Evolutionary conservation across 2,888 invertebrate species (phyloP).

Genomic region (Platynereis dumerilii): DNA sequence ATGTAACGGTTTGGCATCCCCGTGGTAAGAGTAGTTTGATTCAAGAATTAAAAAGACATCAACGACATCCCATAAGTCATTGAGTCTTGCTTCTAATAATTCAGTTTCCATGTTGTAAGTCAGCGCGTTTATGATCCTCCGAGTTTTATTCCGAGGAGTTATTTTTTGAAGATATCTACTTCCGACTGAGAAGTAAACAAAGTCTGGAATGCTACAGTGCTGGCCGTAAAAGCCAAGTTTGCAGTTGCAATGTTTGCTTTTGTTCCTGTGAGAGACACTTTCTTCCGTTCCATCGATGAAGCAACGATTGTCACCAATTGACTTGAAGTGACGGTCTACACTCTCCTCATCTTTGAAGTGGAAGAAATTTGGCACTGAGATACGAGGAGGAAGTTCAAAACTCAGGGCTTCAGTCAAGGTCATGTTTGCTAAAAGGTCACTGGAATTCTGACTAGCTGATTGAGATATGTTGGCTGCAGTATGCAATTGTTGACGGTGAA

Average conservation of each 20-base stretch:
- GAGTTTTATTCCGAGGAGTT: slow-evolving; percentile 17
- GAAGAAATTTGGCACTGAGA: no score
- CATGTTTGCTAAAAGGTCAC: no score
- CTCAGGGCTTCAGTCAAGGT: no score
- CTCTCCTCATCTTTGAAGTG: slow-evolving; percentile 1
- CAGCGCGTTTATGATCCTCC: slow-evolving; percentile 34
- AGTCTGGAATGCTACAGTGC: slow-evolving; percentile 33
- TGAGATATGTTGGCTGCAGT: no score
- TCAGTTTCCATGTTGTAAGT: slow-evolving; percentile 36
- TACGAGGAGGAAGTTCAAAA: no score
- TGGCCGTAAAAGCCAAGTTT: slow-evolving; percentile 29
- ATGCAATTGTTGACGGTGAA: no score
- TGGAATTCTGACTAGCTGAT: no score
- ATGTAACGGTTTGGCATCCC: slow-evolving; percentile 52
- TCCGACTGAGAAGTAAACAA: slow-evolving; percentile 21
- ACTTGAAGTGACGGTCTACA: neutral
- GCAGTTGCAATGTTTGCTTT: slow-evolving; percentile 23
- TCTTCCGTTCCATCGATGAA: slow-evolving; percentile 2
- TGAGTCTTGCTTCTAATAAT: slow-evolving; percentile 66
- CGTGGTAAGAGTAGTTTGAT: slow-evolving; percentile 55
- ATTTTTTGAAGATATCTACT: slow-evolving; percentile 27
- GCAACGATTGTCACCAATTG: neutral
- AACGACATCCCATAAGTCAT: slow-evolving; percentile 70
- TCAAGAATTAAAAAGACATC: slow-evolving; percentile 72
- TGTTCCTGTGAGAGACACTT: neutral